phyloP scores from a whole-genome alignment of 2,797 vertebrate genomes.

The Chrosomus eos region DNA sequence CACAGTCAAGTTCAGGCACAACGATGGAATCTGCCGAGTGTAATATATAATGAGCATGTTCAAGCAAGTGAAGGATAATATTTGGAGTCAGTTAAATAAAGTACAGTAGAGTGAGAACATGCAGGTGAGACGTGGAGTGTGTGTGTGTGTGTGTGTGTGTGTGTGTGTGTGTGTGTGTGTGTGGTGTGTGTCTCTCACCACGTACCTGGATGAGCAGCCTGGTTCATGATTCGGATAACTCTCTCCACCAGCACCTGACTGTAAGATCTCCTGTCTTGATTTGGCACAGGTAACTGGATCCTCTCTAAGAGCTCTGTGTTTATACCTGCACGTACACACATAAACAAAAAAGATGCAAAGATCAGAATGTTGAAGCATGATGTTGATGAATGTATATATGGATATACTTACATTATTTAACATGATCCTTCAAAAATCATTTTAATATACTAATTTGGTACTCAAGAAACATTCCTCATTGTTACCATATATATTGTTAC shows the following conservation, averaged over 20 bases:
- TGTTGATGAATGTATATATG: no score
- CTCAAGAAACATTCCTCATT: background rate
- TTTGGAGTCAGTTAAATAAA: background rate
- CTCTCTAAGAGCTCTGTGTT: constrained; percentile 87
- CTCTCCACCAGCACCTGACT: constrained; percentile 91
- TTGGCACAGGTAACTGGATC: constrained; percentile 88
- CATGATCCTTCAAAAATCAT: background rate
- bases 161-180: background rate
- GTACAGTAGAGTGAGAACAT: background rate
- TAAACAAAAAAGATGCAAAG: background rate
- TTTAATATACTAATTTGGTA: background rate
- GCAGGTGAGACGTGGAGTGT: background rate
- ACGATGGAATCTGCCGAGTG: background rate
- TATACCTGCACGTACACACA: constrained; percentile 80
- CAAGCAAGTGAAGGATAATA: constrained; percentile 20
- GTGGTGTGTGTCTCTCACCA: background rate
- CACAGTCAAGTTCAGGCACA: constrained; percentile 30
- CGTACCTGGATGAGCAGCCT: constrained; percentile 89
- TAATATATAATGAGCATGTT: constrained; percentile 12
- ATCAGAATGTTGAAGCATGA: background rate
- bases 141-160: background rate
- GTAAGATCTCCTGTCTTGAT: constrained; percentile 85
- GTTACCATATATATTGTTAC: no score
- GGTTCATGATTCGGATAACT: constrained; percentile 93
- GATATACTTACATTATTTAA: no score